Conservation (phyloP, 2,888 invertebrate genomes). For the Spatulosminthurus flaviceps region DNA sequence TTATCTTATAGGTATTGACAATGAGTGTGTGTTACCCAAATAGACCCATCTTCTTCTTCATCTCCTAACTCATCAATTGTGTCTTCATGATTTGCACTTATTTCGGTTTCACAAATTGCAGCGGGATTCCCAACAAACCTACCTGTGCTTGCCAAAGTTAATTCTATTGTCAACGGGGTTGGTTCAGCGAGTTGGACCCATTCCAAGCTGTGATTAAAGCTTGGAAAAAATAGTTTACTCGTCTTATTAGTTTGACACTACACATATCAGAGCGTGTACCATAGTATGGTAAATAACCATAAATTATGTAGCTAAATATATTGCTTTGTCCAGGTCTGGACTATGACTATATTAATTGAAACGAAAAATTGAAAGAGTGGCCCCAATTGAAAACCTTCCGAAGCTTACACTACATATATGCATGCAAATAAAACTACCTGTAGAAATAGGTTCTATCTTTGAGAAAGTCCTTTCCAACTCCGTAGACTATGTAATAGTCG, state of each 20-base stretch:
- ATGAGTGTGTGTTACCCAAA: conserved; percentile 53
- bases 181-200: conserved; percentile 59
- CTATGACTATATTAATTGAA: too few relatives aligned
- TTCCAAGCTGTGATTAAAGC: conserved; percentile 54
- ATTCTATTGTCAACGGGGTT: conserved; percentile 48
- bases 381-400: too few relatives aligned
- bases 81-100: conserved; percentile 55
- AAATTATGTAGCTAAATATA: too few relatives aligned
- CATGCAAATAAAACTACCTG: conserved; percentile 64
- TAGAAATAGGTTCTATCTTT: conserved; percentile 80
- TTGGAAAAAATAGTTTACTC: not conserved
- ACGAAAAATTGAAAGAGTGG: too few relatives aligned
- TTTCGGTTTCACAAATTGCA: conserved; percentile 58
- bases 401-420: not conserved
- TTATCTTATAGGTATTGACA: too few relatives aligned
- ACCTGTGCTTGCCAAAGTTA: conserved; percentile 58
- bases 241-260: not conserved
- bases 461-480: conserved; percentile 78
- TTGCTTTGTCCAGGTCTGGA: too few relatives aligned
- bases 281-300: too few relatives aligned
- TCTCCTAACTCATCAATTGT: conserved; percentile 55
- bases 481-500: conserved; percentile 86
- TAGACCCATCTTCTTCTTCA: conserved; percentile 40
- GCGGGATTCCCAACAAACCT: conserved; percentile 62
- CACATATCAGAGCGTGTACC: too few relatives aligned